Evolutionary conservation across 2,888 invertebrate genomes (phyloP).

Genomic region (Lysandra coridon): DNA sequence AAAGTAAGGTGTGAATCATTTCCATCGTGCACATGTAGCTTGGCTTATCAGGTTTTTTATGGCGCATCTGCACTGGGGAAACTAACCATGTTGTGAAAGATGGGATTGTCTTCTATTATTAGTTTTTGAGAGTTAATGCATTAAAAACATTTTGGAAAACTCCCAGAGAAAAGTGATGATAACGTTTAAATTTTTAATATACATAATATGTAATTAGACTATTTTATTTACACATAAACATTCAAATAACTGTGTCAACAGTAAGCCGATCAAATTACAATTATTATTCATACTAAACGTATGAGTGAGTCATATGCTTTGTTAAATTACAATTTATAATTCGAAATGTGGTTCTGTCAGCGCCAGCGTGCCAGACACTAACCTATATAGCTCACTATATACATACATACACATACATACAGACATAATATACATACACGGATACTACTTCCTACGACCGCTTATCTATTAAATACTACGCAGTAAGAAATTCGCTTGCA

Average conservation of each 20-base stretch:
- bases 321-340: slow-evolving; percentile 5
- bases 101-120: background rate
- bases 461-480: slow-evolving; percentile 67
- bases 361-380: background rate
- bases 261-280: background rate
- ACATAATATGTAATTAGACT: too few species aligned
- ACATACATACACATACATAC: slow-evolving; percentile 29
- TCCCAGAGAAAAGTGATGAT: background rate
- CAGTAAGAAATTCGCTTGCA: slow-evolving; percentile 48
- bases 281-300: background rate
- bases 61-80: background rate
- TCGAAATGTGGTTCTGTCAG: background rate
- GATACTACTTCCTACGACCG: slow-evolving; percentile 56
- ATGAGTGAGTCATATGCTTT: background rate
- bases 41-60: background rate
- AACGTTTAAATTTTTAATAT: too few species aligned
- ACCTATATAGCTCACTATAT: background rate
- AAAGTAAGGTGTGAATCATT: background rate
- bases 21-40: background rate
- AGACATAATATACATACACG: slow-evolving; percentile 41
- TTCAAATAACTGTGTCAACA: background rate
- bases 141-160: background rate
- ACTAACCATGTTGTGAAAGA: background rate
- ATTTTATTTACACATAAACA: background rate
- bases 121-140: background rate